Base-by-base conservation (phyloP, 2,113 vertebrate species). In the Furnarius figulus region DNA sequence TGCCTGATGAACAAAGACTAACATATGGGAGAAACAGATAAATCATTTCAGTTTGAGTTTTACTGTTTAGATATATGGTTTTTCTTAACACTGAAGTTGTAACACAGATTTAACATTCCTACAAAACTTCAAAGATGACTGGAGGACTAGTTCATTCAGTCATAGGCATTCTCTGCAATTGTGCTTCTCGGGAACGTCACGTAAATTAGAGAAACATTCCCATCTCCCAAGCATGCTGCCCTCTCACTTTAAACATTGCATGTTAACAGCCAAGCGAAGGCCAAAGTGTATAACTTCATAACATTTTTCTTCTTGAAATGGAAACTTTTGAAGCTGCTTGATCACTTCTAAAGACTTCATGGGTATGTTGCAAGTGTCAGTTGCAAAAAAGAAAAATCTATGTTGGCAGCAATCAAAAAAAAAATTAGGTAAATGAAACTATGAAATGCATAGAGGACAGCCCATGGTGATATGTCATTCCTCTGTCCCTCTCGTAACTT, bases 151-250 rank as follows among this genome's bases (percentile, higher is more conserved):
- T 40, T 90, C 72, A 30, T 47, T 74, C 6, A 2, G 31, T 12
- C 2, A 0, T 0, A 70, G n/a, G 44, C 4, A 6, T 42, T 25
- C 50, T 49, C 59, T 49, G 30, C 77, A 80, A 33, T 1, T 46
- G n/a, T 31, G 74, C 59, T 63, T 86, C 75, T 30, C 61, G 20
- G 12, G 31, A 95, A 65, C 0, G 0, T 50, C 61, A 83, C 4
- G 14, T 5, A 19, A 82, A 50, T 9, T n/a, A 58, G 4, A 62
- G 46, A 90, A 78, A 81, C n/a, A 44, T 21, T 44, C 53, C 58
- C 40, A 78, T 11, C 62, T 50, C 65, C 42, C 44, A 27, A 68
- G 59, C 62, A n/a, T 7, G 37, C 59, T 72, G 85, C 33, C 55
- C 44, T 33, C 44, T 91, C 74, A 72, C 77, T 83, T 92, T 35